Percentiles rank a stretch among this genome's conserved stretches.
Evolutionary conservation across 2,888 invertebrate species (phyloP).

Genomic region (Andrena praecox): DNA sequence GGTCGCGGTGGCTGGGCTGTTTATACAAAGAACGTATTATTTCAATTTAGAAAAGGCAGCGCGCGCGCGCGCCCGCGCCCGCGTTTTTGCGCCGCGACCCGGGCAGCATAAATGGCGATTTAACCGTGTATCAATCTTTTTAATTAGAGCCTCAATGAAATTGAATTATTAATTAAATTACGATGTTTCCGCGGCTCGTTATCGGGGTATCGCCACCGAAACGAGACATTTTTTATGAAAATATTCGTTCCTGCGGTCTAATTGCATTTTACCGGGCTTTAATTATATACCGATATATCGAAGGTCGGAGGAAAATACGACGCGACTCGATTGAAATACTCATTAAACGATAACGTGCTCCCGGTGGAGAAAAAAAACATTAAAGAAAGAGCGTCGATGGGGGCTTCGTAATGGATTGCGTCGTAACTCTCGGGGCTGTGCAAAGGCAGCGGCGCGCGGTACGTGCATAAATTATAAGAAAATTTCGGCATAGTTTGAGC

Average conservation of each 20-base stretch:
- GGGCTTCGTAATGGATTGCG: slow-evolving; percentile 43
- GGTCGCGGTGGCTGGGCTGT: slow-evolving; percentile 25
- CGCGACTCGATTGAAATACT: slow-evolving; percentile 31
- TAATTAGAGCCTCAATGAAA: slow-evolving; percentile 55
- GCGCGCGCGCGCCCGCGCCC: slow-evolving; percentile 5
- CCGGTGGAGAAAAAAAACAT: neutral
- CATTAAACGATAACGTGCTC: slow-evolving; percentile 36
- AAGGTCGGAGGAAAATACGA: slow-evolving; percentile 14
- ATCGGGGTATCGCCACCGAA: slow-evolving; percentile 29
- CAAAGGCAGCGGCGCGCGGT: slow-evolving; percentile 34
- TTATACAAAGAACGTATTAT: slow-evolving; percentile 53
- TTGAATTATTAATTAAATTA: slow-evolving; percentile 67
- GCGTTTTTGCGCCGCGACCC: slow-evolving; percentile 23
- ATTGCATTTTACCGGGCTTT: slow-evolving; percentile 48
- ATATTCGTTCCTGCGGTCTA: slow-evolving; percentile 23
- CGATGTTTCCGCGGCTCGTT: slow-evolving; percentile 47
- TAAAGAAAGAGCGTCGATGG: neutral
- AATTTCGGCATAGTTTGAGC: slow-evolving; percentile 73
- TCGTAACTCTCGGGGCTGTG: slow-evolving; percentile 52
- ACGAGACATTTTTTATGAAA: slow-evolving; percentile 55
- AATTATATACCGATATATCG: slow-evolving; percentile 45
- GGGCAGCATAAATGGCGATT: slow-evolving; percentile 49
- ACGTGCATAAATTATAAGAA: slow-evolving; percentile 76
- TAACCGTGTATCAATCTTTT: slow-evolving; percentile 59
- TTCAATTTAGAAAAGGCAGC: slow-evolving; percentile 37